A percentile compares a stretch with the other conserved stretches of the same genome.
Evolutionary conservation across 2,113 vertebrate genomes (phyloP).

Genomic region (Nothobranchius furzeri): DNA sequence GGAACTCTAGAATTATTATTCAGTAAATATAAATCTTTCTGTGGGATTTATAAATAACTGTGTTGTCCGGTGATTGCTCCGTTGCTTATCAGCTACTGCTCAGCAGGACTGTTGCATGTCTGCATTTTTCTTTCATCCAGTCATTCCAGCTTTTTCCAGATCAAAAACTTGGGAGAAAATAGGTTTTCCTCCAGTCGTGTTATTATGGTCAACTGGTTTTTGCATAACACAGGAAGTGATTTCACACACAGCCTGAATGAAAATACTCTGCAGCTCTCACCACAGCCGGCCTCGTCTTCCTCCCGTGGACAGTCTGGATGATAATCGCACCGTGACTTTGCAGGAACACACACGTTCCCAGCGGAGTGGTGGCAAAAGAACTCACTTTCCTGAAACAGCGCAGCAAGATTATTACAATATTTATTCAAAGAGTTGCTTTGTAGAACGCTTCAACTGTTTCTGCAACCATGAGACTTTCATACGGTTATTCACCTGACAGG

Average conservation of each 20-base stretch:
- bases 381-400: constrained; percentile 60
- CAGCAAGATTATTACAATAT: not conserved
- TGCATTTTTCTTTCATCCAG: no score
- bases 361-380: constrained; percentile 73
- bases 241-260: not conserved
- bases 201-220: not conserved
- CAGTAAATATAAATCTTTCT: no score
- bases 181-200: not conserved
- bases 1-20: no score
- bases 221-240: no score
- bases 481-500: constrained; percentile 64
- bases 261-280: constrained; percentile 49
- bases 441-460: not conserved
- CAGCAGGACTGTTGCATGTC: no score
- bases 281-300: constrained; percentile 65
- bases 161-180: not conserved
- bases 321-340: constrained; percentile 60
- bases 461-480: not conserved
- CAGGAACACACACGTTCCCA: constrained; percentile 52
- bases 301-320: constrained; percentile 61
- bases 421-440: not conserved
- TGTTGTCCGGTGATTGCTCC: no score
- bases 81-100: no score
- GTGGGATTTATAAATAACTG: no score
- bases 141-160: no score